These are phyloP conservation scores for Otus sunia DNA, from an alignment of 2,113 vertebrate genomes.

Conservation along the genomic window DNA sequence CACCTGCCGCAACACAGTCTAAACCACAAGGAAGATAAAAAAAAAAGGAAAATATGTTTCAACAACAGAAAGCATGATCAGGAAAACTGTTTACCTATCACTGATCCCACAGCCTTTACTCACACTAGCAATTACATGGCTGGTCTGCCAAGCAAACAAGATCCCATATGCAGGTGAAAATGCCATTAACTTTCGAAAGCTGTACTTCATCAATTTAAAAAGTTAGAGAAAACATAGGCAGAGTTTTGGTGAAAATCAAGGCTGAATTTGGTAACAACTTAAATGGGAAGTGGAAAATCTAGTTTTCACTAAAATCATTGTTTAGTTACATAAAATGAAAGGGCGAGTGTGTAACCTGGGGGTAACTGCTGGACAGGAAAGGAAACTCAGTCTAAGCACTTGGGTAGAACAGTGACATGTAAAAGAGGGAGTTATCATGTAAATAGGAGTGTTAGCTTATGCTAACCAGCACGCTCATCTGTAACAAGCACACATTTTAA, in stretches of 20 bases:
- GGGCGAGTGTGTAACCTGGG: neutral
- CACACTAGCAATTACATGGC: neutral
- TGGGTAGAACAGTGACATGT: neutral
- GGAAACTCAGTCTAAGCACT: neutral
- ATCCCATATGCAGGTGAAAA: neutral
- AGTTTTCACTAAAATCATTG: neutral
- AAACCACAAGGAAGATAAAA: neutral
- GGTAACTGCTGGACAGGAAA: neutral
- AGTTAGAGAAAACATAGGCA: neutral
- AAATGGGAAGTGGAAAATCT: neutral
- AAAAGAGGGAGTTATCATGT: neutral
- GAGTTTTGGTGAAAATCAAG: neutral
- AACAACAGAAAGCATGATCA: neutral
- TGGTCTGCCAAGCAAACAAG: neutral
- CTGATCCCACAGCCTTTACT: neutral
- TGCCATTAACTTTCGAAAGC: neutral
- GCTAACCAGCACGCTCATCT: neutral
- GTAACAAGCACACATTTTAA: neutral
- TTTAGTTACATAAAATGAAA: neutral
- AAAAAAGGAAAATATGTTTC: neutral
- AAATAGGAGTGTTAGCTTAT: neutral
- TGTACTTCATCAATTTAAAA: neutral
- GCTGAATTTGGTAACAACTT: neutral
- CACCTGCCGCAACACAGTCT: conserved; percentile 87
- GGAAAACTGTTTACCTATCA: neutral